Conservation (phyloP, 2,888 invertebrate species). For the Cancer borealis region DNA sequence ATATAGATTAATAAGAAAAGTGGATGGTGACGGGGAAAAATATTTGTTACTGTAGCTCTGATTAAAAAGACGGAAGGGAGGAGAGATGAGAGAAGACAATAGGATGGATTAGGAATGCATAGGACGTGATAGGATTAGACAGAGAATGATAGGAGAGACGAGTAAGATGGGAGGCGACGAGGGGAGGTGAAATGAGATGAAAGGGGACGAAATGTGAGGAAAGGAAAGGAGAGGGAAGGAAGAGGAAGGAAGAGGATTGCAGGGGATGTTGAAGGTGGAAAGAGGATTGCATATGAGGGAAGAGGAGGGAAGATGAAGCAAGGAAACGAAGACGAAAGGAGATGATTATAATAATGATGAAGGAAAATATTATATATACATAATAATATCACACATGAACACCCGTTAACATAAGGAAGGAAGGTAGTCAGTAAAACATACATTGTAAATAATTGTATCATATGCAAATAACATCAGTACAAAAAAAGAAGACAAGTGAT, state of each 20-base stretch:
- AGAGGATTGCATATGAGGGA: not conserved
- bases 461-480: not conserved
- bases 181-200: not conserved
- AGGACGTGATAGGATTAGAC: not conserved
- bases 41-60: not conserved
- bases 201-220: not conserved
- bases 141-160: not conserved
- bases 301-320: not conserved
- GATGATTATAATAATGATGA: not conserved
- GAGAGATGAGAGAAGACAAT: not conserved
- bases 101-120: no score
- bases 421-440: not conserved
- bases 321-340: not conserved
- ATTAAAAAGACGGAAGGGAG: not conserved
- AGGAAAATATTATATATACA: not conserved
- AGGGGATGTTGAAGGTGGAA: not conserved
- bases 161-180: not conserved
- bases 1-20: no score
- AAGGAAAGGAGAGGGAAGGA: not conserved
- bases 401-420: not conserved
- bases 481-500: not conserved
- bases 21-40: not conserved
- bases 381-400: not conserved
- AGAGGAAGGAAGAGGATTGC: not conserved
- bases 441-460: not conserved